These are phyloP conservation scores for Callinectes sapidus DNA, from an alignment of 2,888 invertebrate genomes.

Conservation along the genomic window DNA sequence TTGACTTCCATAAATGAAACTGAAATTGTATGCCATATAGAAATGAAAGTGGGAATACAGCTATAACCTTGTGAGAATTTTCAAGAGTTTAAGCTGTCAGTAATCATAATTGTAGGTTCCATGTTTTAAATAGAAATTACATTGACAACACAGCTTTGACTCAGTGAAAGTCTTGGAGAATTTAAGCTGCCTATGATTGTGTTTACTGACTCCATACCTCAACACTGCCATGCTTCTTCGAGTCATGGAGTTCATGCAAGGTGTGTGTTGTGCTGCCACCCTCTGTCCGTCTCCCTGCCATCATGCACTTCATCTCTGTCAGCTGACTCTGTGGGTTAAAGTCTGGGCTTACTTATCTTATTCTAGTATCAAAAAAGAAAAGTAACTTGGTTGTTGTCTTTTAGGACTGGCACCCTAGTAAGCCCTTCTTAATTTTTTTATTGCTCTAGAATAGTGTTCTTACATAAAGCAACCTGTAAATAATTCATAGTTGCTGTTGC, in stretches of 20 bases:
- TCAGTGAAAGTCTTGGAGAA: not conserved
- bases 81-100: not conserved
- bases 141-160: not conserved
- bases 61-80: not conserved
- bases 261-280: constrained; percentile 29
- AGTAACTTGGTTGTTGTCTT: not conserved
- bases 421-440: not conserved
- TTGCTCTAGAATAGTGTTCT: not conserved
- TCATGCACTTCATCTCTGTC: constrained; percentile 57
- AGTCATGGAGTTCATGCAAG: constrained; percentile 50
- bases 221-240: constrained; percentile 42
- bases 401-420: too few relatives aligned
- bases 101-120: not conserved
- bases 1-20: too few relatives aligned
- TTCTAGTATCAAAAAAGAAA: not conserved
- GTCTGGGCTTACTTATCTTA: not conserved
- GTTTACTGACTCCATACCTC: constrained; percentile 42
- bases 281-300: constrained; percentile 50
- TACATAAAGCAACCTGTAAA: not conserved
- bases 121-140: not conserved
- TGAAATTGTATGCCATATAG: not conserved
- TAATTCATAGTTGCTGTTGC: too few relatives aligned
- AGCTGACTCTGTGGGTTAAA: constrained; percentile 50
- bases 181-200: not conserved
- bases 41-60: not conserved